Base-by-base conservation (phyloP, 2,888 invertebrate species). In the Caenorhabditis sp. region DNA sequence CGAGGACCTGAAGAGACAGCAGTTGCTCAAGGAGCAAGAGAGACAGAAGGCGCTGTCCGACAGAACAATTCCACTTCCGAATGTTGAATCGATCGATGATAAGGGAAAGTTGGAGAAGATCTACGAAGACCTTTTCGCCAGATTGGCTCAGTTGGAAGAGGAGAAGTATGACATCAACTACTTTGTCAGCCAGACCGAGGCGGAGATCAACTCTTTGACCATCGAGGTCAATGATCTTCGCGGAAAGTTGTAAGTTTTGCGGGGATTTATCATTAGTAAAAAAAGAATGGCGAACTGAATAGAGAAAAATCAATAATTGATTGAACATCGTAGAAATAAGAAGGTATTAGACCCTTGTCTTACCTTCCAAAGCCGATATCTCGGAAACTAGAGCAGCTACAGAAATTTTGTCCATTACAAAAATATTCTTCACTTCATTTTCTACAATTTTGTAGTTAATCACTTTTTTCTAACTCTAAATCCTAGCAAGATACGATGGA, bases 141-240 rank as follows among this genome's bases (percentile, higher is more conserved):
- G 95, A 22, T 69, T 89, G 44, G 65, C 78, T 26, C 83, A 89
- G 64, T 58, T 90, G 28, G 90, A 90, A 53, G 87, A 86, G 58
- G 88, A 90, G 65, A 97, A 98, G 94, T 98, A 95, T 95, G 98
- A 99, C 95, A 95, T 98, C 95, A 98, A 99, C 95, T 95, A 96
- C 94, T 95, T 95, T 94, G 95, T 95, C 94, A 47, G 50, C 26
- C 24, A 65, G 24, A 40, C 70, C 18, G 86, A 86, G 26, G 28
- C 65, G 89, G 94, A 98, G 97, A 97, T 98, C 94, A 94, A 96
- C 93, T 97, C 98, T 94, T 95, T 99, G 94, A 98, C 97, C 95
- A 95, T 96, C 94, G 97, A 97, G 95, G 98, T 99, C 93, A 99
- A 98, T 94, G 98, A 99, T 94, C 96, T 98, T 93, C 96, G 98